Percentiles rank a stretch among this genome's conserved stretches.
These are phyloP conservation scores for Aphelocoma californica DNA, from an alignment of 2,797 vertebrate species.

Conservation along the genomic window DNA sequence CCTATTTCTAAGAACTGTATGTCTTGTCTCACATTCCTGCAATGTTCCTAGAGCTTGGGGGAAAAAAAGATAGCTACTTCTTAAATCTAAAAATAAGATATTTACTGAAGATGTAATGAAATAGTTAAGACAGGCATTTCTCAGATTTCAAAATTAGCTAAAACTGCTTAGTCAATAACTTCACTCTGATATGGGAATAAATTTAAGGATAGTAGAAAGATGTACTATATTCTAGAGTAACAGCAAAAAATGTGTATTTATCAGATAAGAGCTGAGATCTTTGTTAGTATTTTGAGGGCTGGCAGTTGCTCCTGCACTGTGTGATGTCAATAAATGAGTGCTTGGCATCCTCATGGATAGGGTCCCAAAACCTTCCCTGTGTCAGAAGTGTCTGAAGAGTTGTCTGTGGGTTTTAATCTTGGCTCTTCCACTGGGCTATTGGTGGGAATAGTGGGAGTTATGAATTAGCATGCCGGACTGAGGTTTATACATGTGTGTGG, in stretches of 20 bases:
- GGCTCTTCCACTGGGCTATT: background rate
- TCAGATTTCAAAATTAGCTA: background rate
- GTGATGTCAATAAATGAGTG: accelerated
- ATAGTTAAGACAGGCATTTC: background rate
- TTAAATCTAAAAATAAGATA: background rate
- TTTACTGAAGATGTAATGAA: background rate
- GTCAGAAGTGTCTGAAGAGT: background rate
- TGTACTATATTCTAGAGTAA: background rate
- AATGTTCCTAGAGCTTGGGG: background rate
- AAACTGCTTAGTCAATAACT: background rate
- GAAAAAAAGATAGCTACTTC: background rate
- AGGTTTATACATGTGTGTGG: background rate
- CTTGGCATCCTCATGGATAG: background rate
- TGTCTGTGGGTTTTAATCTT: background rate
- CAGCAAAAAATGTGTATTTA: background rate
- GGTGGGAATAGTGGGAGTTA: background rate
- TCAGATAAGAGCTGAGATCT: background rate
- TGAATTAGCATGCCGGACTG: background rate
- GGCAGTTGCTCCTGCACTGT: background rate
- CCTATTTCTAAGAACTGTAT: background rate
- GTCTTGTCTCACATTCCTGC: background rate
- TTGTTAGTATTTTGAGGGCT: background rate
- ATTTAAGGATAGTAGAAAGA: background rate
- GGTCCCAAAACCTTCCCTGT: background rate
- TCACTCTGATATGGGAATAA: background rate